Base-by-base conservation (phyloP, 2,797 vertebrate genomes). In the Dallia pectoralis region DNA sequence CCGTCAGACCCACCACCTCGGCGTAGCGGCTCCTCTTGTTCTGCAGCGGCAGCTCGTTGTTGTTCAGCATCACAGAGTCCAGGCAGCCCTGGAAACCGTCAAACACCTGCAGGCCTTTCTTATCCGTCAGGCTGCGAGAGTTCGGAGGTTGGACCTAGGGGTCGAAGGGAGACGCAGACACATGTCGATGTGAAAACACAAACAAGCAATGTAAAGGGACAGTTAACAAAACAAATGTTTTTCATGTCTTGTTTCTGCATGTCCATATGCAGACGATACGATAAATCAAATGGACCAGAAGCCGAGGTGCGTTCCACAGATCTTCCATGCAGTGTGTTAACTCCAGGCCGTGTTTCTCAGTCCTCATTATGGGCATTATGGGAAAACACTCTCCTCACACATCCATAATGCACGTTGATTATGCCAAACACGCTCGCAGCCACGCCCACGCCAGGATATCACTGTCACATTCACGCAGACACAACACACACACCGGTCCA, bases 81-180 rank as follows among this genome's bases (percentile, higher is more conserved):
- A 99, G 90, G 86, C 98, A 99, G 74, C 98, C 98, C 88, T 99
- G 97, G 86, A 99, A 99, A 61, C 97, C 96, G 0, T 95, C 91
- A 48, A 95, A 85, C 53, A 96, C 95, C 87, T 85, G 90, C 0
- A 93, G 93, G 0, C 92, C 95, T 72, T 93, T 95, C 70, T 95
- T 90, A 81, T 96, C 95, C 0, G 92, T 87, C 75, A 95, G 91
- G 85, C 95, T 93, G 67, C 91, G 94, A 64, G 94, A 85, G 0
- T 93, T 93, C 0, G 95, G 92, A 18, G 94, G 93, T 72, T 97
- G 95, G 67, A 98, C 96, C 91, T 92, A 36, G 19, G 15, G 64
- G 63, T 11, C n/a, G 29, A 15, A 4, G 9, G n/a, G 65, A 22
- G 11, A 56, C 22, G 5, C 40, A 14, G 8, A 14, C 11, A 25